A percentile compares a stretch with the other conserved stretches of the same genome.
These are phyloP conservation scores for Papilio aristodemus DNA, from an alignment of 1,140 invertebrate genomes.

Conservation along the genomic window DNA sequence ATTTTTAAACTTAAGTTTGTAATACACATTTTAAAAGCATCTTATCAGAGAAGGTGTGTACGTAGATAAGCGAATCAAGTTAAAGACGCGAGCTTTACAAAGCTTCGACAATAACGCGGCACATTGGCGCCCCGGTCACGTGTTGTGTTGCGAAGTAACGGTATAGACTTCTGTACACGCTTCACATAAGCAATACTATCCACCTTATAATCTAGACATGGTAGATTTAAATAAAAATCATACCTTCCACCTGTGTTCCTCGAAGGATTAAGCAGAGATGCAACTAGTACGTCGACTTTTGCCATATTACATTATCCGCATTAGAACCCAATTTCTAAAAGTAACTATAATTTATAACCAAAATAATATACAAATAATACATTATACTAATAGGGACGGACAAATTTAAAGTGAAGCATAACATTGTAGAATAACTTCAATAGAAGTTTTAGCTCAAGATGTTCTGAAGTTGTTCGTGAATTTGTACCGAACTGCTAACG, in stretches of 20 bases:
- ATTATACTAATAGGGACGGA: background rate
- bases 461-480: slow-evolving; percentile 30
- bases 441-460: slow-evolving; percentile 30
- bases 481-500: slow-evolving; percentile 27
- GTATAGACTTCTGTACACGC: background rate
- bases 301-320: no score
- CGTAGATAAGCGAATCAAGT: slow-evolving; percentile 10
- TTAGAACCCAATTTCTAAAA: no score
- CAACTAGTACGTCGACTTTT: no score
- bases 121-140: slow-evolving; percentile 24
- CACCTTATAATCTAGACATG: background rate
- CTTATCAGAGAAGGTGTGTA: background rate
- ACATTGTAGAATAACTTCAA: slow-evolving; percentile 22
- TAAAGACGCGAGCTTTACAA: slow-evolving; percentile 12
- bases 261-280: no score
- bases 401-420: background rate
- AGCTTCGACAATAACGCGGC: background rate
- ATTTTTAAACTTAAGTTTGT: no score
- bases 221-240: no score
- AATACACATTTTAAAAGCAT: background rate
- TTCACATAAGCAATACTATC: background rate
- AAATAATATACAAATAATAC: background rate
- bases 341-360: no score
- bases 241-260: no score
- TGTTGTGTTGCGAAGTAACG: background rate